Percentiles rank a stretch among this genome's conserved stretches.
phyloP scores from a whole-genome alignment of 2,797 vertebrate genomes.

The Uromys caudimaculatus region DNA sequence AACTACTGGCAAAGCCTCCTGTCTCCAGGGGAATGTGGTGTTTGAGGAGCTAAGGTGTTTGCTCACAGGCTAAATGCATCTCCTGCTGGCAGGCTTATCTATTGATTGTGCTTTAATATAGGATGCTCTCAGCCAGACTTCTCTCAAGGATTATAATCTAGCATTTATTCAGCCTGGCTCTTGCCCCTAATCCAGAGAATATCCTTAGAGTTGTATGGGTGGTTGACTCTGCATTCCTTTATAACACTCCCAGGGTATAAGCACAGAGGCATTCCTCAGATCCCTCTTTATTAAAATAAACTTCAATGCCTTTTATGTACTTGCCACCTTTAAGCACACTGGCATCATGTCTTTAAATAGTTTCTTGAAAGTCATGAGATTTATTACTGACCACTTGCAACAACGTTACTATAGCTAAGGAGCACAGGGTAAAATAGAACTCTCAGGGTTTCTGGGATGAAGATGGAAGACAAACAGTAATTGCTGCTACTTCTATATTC shows the following conservation, averaged over 20 bases:
- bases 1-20: slow-evolving; percentile 61
- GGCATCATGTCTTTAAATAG: not conserved
- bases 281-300: not conserved
- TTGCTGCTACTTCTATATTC: not conserved
- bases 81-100: slow-evolving; percentile 56
- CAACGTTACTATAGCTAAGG: not conserved
- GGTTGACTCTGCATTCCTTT: not conserved
- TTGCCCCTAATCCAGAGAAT: not conserved
- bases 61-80: slow-evolving; percentile 68
- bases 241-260: not conserved
- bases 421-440: not conserved
- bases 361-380: not conserved
- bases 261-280: not conserved
- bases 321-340: not conserved
- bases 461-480: not conserved
- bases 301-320: not conserved
- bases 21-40: slow-evolving; percentile 60
- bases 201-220: not conserved
- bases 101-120: slow-evolving; percentile 71
- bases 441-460: not conserved
- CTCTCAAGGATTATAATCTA: slow-evolving; percentile 57
- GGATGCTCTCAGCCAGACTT: slow-evolving; percentile 30
- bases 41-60: slow-evolving; percentile 65
- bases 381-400: not conserved
- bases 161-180: slow-evolving; percentile 59